phyloP scores from a whole-genome alignment of 2,113 vertebrate genomes.

The Plectropomus leopardus region DNA sequence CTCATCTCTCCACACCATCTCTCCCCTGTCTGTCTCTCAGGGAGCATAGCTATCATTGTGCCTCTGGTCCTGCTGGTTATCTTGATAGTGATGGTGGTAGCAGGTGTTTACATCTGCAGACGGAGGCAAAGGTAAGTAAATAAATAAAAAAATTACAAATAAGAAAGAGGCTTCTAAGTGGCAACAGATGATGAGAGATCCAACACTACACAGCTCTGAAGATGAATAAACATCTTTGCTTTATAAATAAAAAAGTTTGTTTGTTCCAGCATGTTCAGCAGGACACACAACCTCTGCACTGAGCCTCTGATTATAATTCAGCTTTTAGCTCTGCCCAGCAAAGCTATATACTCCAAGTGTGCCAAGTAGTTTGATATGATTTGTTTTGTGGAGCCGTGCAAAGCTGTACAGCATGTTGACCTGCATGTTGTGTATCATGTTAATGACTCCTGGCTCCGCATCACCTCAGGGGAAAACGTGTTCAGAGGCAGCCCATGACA shows the following conservation, averaged over 20 bases:
- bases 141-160: slow-evolving; percentile 50
- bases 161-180: slow-evolving; percentile 20
- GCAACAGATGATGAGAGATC: slow-evolving; percentile 32
- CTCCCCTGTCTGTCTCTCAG: slow-evolving; percentile 82
- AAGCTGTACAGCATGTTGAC: slow-evolving; percentile 15
- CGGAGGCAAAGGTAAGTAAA: slow-evolving; percentile 91
- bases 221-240: slow-evolving; percentile 32
- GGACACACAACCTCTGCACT: slow-evolving; percentile 3
- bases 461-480: slow-evolving; percentile 91
- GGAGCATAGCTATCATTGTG: slow-evolving; percentile 98
- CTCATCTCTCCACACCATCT: slow-evolving; percentile 44
- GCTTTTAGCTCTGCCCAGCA: slow-evolving; percentile 6
- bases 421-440: slow-evolving; percentile 33
- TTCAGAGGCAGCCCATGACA: slow-evolving; percentile 96
- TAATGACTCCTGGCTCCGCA: slow-evolving; percentile 35
- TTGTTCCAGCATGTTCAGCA: slow-evolving; percentile 7
- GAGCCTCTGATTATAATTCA: slow-evolving; percentile 34
- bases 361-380: neutral
- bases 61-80: slow-evolving; percentile 95
- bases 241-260: slow-evolving; percentile 22
- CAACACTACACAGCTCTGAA: slow-evolving; percentile 7
- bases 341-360: neutral
- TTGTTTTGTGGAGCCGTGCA: slow-evolving; percentile 19
- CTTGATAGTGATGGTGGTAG: slow-evolving; percentile 93
- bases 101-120: slow-evolving; percentile 95